phyloP scores from a whole-genome alignment of 1,140 invertebrate species.

The Gonioctena quinquepunctata region DNA sequence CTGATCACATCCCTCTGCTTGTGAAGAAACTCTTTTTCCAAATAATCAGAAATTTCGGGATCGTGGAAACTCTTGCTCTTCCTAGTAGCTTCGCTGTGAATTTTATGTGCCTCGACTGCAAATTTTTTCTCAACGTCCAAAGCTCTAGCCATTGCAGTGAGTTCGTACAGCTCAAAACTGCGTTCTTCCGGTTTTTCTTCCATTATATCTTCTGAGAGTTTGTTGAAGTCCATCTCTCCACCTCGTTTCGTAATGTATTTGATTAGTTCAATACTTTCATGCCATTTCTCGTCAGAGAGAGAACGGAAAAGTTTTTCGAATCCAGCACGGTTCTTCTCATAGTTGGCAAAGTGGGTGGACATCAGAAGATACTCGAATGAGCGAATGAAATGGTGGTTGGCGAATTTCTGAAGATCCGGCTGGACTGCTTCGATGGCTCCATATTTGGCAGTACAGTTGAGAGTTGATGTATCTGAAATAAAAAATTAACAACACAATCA shows the following conservation, averaged over 20 bases:
- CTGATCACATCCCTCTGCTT: slow-evolving; percentile 69
- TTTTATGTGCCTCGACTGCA: slow-evolving; percentile 67
- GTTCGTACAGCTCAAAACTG: slow-evolving; percentile 62
- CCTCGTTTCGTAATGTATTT: slow-evolving; percentile 78
- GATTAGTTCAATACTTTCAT: slow-evolving; percentile 72
- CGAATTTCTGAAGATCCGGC: slow-evolving; percentile 62
- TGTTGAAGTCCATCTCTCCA: slow-evolving; percentile 59
- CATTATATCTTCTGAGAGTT: slow-evolving; percentile 35
- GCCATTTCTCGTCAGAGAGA: slow-evolving; percentile 75
- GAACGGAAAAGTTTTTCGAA: slow-evolving; percentile 76
- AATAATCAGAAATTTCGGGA: slow-evolving; percentile 70
- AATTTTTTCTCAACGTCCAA: slow-evolving; percentile 74
- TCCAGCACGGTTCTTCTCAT: slow-evolving; percentile 73
- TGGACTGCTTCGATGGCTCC: slow-evolving; percentile 61
- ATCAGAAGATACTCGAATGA: slow-evolving; percentile 77
- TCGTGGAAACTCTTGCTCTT: slow-evolving; percentile 61
- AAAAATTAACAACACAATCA: too few species aligned
- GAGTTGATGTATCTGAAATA: slow-evolving; percentile 14
- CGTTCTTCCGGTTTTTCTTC: slow-evolving; percentile 34
- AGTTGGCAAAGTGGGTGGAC: slow-evolving; percentile 77
- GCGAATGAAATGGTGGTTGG: slow-evolving; percentile 66
- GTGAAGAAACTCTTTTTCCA: slow-evolving; percentile 76
- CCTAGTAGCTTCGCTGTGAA: slow-evolving; percentile 63
- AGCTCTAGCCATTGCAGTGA: slow-evolving; percentile 72
- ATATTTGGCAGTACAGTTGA: slow-evolving; percentile 70